Conservation (phyloP, 2,797 vertebrate genomes). For the Rhinatrema bivittatum region DNA sequence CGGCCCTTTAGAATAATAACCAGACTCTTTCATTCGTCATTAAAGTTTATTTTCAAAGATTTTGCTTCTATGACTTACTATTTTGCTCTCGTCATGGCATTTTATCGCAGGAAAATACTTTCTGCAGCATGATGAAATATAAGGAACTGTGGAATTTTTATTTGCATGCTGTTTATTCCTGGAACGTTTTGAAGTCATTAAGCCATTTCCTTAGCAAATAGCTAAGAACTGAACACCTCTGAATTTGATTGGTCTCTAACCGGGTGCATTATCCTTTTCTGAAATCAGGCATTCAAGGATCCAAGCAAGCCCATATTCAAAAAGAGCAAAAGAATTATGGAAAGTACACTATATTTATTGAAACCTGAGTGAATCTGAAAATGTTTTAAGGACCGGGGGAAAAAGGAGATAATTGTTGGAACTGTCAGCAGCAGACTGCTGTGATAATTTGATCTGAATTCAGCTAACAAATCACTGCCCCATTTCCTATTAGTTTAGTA, state of each 20-base stretch:
- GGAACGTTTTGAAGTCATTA: conserved; percentile 26
- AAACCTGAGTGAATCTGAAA: conserved; percentile 61
- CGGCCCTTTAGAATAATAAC: conserved; percentile 37
- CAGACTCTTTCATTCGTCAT: conserved; percentile 12
- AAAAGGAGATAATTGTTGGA: conserved; percentile 74
- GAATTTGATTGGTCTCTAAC: conserved; percentile 20
- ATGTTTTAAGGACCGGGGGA: conserved; percentile 62
- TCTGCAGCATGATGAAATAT: conserved; percentile 8
- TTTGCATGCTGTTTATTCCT: conserved; percentile 14
- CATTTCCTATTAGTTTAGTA: conserved; percentile 96
- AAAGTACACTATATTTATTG: conserved; percentile 53
- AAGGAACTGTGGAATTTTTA: conserved; percentile 10
- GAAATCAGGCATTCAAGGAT: conserved; percentile 26
- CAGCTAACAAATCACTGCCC: conserved; percentile 93
- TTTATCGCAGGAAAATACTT: background rate
- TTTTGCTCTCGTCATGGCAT: conserved; percentile 7
- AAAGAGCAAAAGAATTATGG: conserved; percentile 50
- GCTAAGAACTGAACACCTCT: conserved; percentile 21
- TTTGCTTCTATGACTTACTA: background rate
- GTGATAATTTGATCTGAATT: conserved; percentile 97
- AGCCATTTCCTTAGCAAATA: conserved; percentile 5
- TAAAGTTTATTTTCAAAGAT: too few species aligned
- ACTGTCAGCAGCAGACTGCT: conserved; percentile 81
- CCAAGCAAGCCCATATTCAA: conserved; percentile 41
- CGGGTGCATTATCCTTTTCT: conserved; percentile 22